Percentiles rank a stretch among this genome's conserved stretches.
Evolutionary conservation across 1,140 invertebrate species (phyloP).

Genomic region (Diachasma alloeum): DNA sequence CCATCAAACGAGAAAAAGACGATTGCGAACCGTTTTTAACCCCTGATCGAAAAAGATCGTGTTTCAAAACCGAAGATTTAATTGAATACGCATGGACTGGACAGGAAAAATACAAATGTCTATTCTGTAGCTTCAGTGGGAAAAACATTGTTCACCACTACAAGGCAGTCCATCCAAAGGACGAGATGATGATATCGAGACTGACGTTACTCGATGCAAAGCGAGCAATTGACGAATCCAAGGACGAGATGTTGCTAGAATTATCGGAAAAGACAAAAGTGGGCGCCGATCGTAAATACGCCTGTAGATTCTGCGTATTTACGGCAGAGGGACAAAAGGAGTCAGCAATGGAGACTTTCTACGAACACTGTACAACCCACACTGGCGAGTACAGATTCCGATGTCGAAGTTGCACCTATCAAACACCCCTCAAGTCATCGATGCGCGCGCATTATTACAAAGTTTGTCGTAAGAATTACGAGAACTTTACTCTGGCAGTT

Average conservation of each 20-base stretch:
- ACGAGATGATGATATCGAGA: slow-evolving; percentile 73
- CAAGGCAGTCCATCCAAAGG: slow-evolving; percentile 68
- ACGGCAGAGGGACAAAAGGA: slow-evolving; percentile 54
- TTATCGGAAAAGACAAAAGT: slow-evolving; percentile 33
- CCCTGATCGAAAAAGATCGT: background rate
- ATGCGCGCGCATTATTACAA: slow-evolving; percentile 64
- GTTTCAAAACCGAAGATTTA: background rate
- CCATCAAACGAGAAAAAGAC: background rate
- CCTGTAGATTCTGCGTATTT: slow-evolving; percentile 65
- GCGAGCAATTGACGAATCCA: slow-evolving; percentile 58
- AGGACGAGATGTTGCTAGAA: slow-evolving; percentile 33
- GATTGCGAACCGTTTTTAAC: background rate
- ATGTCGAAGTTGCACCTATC: slow-evolving; percentile 69
- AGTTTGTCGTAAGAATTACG: slow-evolving; percentile 44
- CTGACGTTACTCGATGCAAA: slow-evolving; percentile 63
- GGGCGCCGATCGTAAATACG: slow-evolving; percentile 52
- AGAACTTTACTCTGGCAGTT: slow-evolving; percentile 38
- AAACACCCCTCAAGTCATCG: slow-evolving; percentile 55
- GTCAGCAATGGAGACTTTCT: slow-evolving; percentile 63
- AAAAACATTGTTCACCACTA: slow-evolving; percentile 74
- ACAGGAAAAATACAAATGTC: slow-evolving; percentile 63
- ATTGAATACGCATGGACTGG: slow-evolving; percentile 48
- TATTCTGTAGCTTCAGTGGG: slow-evolving; percentile 69
- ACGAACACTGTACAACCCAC: slow-evolving; percentile 75
- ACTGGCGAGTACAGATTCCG: slow-evolving; percentile 76